Evolutionary conservation across 1,140 invertebrate genomes (phyloP), one percentile per base, ranked within the genome.

Genomic region (Drosophila sechellia): DNA sequence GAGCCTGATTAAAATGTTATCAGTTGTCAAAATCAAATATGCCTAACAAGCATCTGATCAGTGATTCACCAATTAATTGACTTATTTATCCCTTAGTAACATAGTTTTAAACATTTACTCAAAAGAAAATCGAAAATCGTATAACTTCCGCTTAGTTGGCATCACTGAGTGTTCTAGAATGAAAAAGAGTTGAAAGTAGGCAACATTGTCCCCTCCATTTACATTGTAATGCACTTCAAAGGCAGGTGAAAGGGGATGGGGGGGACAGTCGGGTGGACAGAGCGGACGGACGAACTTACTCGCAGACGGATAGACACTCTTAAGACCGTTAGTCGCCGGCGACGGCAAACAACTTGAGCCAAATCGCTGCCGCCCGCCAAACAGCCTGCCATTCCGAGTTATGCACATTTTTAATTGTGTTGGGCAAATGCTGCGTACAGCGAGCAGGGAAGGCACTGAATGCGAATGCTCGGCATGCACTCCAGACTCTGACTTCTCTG

Each of bases 341-440:
- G 48, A 68, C 60, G 60, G 48, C 64, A 58, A 66, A 77, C 78
- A 87, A 87, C 78, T 78, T 81, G 81, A 87, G 79, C 78, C 79
- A 84, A 84, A 84, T 84, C 70, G 74, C 34, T 59, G 57, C 52
- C 34, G 43, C 55, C 54, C 63, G 54, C 55, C 77, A 65, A 31
- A 22, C 50, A 50, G 70, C 69, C 39, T 45, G 53, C 55, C 74
- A 69, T 58, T 45, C 52, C 83, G 61, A 86, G 78, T 79, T 86
- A 81, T 86, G 78, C 83, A 86, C 81, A 87, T 87, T 86, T 87
- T 87, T 87, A 86, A 86, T 86, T 86, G 81, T 81, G 81, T 86
- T 86, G 79, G 81, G 69, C 74, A 86, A 78, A 87, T 77, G 81
- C 77, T 73, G 72, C 66, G 74, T 64, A 54, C 37, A 53, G 13